phyloP scores from a whole-genome alignment of 1,140 invertebrate species.

The Drosophila virilis region DNA sequence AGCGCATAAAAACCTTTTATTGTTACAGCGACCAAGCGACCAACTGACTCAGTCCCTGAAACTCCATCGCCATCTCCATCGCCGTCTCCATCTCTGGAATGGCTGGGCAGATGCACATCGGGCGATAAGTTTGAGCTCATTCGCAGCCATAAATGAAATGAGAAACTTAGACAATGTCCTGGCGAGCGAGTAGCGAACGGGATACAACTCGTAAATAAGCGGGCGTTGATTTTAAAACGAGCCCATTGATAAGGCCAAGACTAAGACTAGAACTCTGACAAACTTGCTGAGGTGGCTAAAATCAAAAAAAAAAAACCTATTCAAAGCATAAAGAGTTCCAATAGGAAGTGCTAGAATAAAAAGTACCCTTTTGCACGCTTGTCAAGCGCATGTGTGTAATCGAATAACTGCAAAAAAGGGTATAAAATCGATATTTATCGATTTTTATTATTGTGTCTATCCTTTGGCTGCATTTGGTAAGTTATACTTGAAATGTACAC shows the following conservation, averaged over 20 bases:
- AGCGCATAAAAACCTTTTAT: slow-evolving; percentile 27
- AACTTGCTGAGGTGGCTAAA: slow-evolving; percentile 73
- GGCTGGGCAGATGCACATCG: slow-evolving; percentile 58
- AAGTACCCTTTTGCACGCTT: neutral
- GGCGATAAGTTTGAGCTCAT: slow-evolving; percentile 67
- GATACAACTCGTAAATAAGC: slow-evolving; percentile 64
- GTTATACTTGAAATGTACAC: too few relatives aligned
- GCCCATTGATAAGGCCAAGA: slow-evolving; percentile 69
- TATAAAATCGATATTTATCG: too few relatives aligned
- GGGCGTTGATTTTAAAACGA: slow-evolving; percentile 80
- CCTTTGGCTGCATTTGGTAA: too few relatives aligned
- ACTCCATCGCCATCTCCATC: slow-evolving; percentile 6
- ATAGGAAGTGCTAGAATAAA: neutral
- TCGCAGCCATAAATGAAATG: slow-evolving; percentile 76
- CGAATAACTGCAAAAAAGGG: too few relatives aligned
- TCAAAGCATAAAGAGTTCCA: neutral
- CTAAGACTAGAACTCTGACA: slow-evolving; percentile 13
- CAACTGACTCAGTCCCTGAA: slow-evolving; percentile 18
- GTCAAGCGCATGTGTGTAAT: too few relatives aligned
- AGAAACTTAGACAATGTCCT: slow-evolving; percentile 58
- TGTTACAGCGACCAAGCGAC: neutral
- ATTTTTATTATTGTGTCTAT: too few relatives aligned
- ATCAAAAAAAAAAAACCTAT: slow-evolving; percentile 1
- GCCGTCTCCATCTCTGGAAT: slow-evolving; percentile 11
- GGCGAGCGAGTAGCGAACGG: neutral